Conservation (phyloP, 1,140 invertebrate species). For the Euwallacea similis region DNA sequence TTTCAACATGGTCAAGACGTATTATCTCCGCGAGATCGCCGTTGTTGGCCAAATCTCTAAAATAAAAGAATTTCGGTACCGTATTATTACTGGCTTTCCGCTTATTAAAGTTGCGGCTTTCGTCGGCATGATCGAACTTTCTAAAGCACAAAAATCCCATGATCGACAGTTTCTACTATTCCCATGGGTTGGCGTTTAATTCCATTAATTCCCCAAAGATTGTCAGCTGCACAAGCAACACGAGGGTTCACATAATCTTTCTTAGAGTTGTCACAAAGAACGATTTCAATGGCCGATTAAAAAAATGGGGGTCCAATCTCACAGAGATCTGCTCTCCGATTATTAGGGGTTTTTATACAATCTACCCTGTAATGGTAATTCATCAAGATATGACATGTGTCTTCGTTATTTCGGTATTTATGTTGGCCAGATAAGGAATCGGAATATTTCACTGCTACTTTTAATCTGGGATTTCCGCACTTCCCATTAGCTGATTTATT, state of each 20-base stretch:
- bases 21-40: constrained; percentile 29
- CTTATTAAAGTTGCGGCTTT: constrained; percentile 6
- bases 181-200: neutral
- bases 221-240: constrained; percentile 16
- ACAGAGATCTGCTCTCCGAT: constrained; percentile 13
- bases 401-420: constrained; percentile 11
- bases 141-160: neutral
- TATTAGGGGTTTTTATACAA: constrained; percentile 24
- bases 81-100: constrained; percentile 21
- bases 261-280: constrained; percentile 22
- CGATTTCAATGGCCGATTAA: constrained; percentile 24
- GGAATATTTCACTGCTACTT: neutral
- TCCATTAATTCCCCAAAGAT: constrained; percentile 10
- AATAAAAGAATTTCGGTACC: constrained; percentile 29
- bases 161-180: neutral
- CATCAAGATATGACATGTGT: constrained; percentile 24
- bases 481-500: too few species aligned
- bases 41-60: constrained; percentile 24
- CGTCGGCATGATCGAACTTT: neutral
- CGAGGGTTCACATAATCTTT: constrained; percentile 13
- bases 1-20: constrained; percentile 32
- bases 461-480: neutral
- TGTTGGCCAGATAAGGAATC: neutral
- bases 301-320: constrained; percentile 15
- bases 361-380: constrained; percentile 17